phyloP scores from a whole-genome alignment of 2,113 vertebrate species.

The Onychostoma macrolepis region DNA sequence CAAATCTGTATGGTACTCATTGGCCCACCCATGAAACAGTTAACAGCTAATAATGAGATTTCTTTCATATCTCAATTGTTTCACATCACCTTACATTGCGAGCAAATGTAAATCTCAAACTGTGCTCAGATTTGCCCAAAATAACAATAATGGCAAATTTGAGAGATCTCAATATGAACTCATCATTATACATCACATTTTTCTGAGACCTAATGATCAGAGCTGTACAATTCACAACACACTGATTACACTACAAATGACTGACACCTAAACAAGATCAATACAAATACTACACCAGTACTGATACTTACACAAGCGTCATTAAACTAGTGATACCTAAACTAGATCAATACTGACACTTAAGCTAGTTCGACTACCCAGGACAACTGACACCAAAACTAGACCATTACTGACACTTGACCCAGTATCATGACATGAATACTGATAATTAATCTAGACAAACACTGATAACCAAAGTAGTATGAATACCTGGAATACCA shows the following conservation, averaged over 20 bases:
- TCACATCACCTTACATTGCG: neutral
- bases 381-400: neutral
- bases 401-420: neutral
- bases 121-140: neutral
- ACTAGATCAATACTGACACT: neutral
- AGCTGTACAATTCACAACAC: neutral
- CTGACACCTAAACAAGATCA: neutral
- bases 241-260: neutral
- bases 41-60: neutral
- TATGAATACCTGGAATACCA: no score
- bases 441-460: neutral
- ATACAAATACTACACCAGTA: neutral
- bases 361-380: neutral
- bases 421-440: neutral
- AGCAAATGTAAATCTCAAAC: neutral
- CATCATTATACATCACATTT: neutral
- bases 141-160: neutral
- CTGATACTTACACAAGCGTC: neutral
- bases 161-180: neutral
- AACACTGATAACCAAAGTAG: neutral
- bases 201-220: neutral
- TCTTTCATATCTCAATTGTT: neutral
- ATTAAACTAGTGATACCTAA: neutral
- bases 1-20: neutral
- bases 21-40: neutral